Conservation (phyloP, 2,888 invertebrate species). For the Drosophila colorata region DNA sequence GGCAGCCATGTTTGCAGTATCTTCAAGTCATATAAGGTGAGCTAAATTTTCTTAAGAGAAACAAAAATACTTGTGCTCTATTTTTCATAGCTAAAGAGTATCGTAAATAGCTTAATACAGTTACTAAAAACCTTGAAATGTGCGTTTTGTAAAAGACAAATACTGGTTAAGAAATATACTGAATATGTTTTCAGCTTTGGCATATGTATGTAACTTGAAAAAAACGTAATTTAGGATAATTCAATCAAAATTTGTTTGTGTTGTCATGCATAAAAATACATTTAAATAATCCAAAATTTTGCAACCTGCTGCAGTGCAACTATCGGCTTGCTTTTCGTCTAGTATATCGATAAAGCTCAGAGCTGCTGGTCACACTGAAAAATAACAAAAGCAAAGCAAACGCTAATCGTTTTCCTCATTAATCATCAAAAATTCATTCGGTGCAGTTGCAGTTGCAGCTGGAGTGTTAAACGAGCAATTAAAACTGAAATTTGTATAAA, state of each 20-base stretch:
- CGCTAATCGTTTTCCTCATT: constrained; percentile 42
- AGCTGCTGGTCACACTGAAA: constrained; percentile 26
- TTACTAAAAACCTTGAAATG: neutral
- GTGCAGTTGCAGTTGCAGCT: constrained; percentile 52
- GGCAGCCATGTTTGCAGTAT: constrained; percentile 4
- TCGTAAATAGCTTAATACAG: neutral
- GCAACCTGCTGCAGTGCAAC: neutral
- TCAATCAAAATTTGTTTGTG: neutral
- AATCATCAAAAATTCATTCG: constrained; percentile 45
- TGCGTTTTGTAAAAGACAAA: neutral
- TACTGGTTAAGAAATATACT: neutral
- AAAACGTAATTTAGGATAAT: neutral
- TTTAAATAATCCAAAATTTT: neutral
- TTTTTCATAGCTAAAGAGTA: neutral
- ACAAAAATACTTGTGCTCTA: neutral
- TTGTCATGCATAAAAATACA: neutral
- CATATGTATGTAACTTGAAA: no score
- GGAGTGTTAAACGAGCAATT: constrained; percentile 30
- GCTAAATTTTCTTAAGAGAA: neutral
- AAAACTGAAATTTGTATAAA: constrained; percentile 6
- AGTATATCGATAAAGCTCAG: constrained; percentile 17
- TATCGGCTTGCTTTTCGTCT: constrained; percentile 5
- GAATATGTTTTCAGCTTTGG: neutral
- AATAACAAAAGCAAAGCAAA: constrained; percentile 44
- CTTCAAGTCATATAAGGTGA: neutral